Evolutionary conservation across 1,140 invertebrate genomes (phyloP).

Genomic region (Pogonus chalceus): DNA sequence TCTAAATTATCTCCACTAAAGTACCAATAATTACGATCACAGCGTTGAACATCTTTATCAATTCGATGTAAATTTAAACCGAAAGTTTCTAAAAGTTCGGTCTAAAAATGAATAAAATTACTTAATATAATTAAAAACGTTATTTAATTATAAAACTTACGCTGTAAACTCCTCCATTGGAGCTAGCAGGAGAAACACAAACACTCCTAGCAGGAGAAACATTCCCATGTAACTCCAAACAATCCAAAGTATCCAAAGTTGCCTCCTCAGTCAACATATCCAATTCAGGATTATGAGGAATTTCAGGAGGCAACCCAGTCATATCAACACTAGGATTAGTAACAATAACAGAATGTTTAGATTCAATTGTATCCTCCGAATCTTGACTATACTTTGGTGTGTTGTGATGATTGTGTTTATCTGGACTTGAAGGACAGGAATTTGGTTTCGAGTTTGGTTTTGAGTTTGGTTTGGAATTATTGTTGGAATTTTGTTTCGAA

Average conservation of each 20-base stretch:
- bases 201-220: slow-evolving; percentile 40
- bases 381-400: not conserved
- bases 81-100: slow-evolving; percentile 75
- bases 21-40: slow-evolving; percentile 88
- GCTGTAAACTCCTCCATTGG: slow-evolving; percentile 78
- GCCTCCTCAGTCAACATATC: slow-evolving; percentile 31
- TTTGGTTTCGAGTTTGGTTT: no score
- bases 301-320: slow-evolving; percentile 21
- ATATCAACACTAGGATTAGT: slow-evolving; percentile 56
- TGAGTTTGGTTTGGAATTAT: slow-evolving; percentile 19
- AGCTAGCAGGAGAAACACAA: slow-evolving; percentile 70
- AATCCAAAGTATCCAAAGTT: slow-evolving; percentile 24
- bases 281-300: slow-evolving; percentile 33
- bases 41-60: slow-evolving; percentile 92
- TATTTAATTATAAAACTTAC: slow-evolving; percentile 41
- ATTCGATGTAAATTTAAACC: slow-evolving; percentile 87
- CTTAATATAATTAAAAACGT: not conserved
- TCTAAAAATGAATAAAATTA: slow-evolving; percentile 39
- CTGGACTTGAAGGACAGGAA: not conserved
- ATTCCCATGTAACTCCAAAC: slow-evolving; percentile 29
- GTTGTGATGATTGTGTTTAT: not conserved
- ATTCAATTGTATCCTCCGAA: slow-evolving; percentile 16
- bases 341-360: slow-evolving; percentile 47
- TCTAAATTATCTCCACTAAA: slow-evolving; percentile 81
- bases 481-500: no score